Base-by-base conservation (phyloP, 1,140 invertebrate genomes). In the Pygmarrhopalites habei region DNA sequence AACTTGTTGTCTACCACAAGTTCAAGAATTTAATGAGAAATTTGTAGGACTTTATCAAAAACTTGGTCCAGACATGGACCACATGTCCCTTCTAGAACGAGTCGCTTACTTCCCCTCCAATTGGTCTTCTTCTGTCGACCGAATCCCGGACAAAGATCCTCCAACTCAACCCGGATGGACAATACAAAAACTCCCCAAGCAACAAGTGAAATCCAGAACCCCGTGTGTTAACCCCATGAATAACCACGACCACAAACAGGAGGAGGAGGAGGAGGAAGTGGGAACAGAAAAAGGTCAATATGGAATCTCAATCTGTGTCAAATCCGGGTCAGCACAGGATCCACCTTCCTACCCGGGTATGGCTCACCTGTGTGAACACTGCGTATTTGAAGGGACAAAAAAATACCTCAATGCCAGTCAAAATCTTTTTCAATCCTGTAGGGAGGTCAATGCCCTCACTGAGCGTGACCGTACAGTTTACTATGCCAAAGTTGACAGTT, bases 311-410 rank as follows among this genome's bases (percentile, higher is more conserved):
- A 28, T 30, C 25, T 52, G 47, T 41, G 49, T 61, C 1, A 57
- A n/a, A 19, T 51, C 53, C 1, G 61, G 61, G 7, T 28, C 23
- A 3, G 28, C 58, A 21, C 25, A 62, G n/a, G 61, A 62, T 29
- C 61, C 61, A 14, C 1, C 14, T 15, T 39, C 57, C 2, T 46
- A 25, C 14, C 3, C 21, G 4, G 61, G 61, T 1, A 44, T 62
- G 61, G 61, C 61, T 23, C 61, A 62, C 25, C 25, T 62, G 14
- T 2, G n/a, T 2, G 61, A 62, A 30, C 61, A 62, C 30, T 26
- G 23, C 29, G 52, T 57, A 10, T 57, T 62, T 29, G 32, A 58
- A 19, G 61, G 61, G 7, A 46, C 52, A 10, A n/a, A 19, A 17
- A 47, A 56, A 5, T 57, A 57, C 25, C 35, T 53, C 19, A 56